phyloP scores from a whole-genome alignment of 2,113 vertebrate genomes.

The Telmatochromis sp. region DNA sequence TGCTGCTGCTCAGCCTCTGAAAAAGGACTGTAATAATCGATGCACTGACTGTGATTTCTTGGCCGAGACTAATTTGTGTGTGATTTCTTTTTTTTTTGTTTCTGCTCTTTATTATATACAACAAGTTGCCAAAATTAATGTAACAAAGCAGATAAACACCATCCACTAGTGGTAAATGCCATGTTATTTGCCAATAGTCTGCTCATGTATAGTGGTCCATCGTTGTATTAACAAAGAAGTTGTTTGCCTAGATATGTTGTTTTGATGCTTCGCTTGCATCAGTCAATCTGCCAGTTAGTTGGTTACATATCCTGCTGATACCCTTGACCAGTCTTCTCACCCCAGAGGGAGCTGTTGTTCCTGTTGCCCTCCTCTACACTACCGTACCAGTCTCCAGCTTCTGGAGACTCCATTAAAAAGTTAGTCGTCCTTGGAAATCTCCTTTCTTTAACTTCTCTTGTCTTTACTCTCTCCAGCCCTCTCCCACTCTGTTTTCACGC shows the following conservation, averaged over 20 bases:
- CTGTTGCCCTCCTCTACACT: constrained; percentile 20
- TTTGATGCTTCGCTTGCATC: not conserved
- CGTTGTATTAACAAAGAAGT: not conserved
- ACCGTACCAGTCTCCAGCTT: constrained; percentile 23
- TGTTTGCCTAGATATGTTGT: not conserved
- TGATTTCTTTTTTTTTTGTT: not conserved
- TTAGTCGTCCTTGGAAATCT: constrained; percentile 73
- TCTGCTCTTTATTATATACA: not conserved
- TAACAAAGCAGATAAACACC: not conserved
- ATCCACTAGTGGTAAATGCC: not conserved
- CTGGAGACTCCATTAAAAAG: constrained; percentile 67
- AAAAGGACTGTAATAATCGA: not conserved
- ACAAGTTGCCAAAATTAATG: not conserved
- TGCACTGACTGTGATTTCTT: not conserved
- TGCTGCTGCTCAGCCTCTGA: not conserved
- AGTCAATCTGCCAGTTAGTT: not conserved
- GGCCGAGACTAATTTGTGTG: not conserved
- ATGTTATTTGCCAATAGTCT: not conserved
- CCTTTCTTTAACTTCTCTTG: constrained; percentile 60
- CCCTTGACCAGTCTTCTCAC: constrained; percentile 48
- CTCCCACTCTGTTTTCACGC: constrained; percentile 35
- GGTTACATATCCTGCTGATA: not conserved
- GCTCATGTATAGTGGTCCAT: not conserved
- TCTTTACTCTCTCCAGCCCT: constrained; percentile 32
- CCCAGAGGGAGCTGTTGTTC: constrained; percentile 36